Base-by-base conservation (phyloP, 2,113 vertebrate genomes). In the Myiopsitta monachus region DNA sequence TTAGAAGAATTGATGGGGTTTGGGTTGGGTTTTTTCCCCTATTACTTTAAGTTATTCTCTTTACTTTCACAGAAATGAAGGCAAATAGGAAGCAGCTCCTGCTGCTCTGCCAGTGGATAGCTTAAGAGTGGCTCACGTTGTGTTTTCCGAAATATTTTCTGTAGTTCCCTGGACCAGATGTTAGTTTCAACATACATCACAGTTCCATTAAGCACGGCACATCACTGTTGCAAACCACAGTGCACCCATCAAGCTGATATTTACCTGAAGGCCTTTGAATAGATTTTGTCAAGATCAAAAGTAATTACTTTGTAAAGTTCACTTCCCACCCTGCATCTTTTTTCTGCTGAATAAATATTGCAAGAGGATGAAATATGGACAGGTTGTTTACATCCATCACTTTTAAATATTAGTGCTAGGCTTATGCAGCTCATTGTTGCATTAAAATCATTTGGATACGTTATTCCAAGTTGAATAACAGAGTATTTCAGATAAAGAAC, bases 271-370 rank as follows among this genome's bases (percentile, higher is more conserved):
- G 97, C 89, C 92, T 96, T 83, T 49, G 88, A 92, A 92, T 39
- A 88, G 95, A 92, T 97, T 96, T 96, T 89, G 91, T 96, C 55
- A 68, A 96, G 95, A 97, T 97, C 94, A 97, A 90, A 97, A 98
- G 95, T 97, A 97, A 98, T 98, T 98, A 97, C 97, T 96, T 91
- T 79, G 94, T 96, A 96, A 98, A 98, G 97, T 97, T 97, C 97
- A 97, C 97, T 97, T 98, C 96, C 67, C 51, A 84, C 76, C 64
- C 90, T 0, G 18, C 83, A 30, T 95, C 92, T 92, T 95, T 95
- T 92, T 88, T 90, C 94, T 96, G 86, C 91, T 86, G 62, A 96
- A 98, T 97, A 97, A 98, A 98, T 97, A 97, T 96, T 98, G 94
- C 96, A 97, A 88, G 87, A 95, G 83, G 85, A 72, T 86, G 95